Percentiles rank a stretch among this genome's conserved stretches.
phyloP scores from a whole-genome alignment of 2,888 invertebrate species.

The Macroteleia sp. region DNA sequence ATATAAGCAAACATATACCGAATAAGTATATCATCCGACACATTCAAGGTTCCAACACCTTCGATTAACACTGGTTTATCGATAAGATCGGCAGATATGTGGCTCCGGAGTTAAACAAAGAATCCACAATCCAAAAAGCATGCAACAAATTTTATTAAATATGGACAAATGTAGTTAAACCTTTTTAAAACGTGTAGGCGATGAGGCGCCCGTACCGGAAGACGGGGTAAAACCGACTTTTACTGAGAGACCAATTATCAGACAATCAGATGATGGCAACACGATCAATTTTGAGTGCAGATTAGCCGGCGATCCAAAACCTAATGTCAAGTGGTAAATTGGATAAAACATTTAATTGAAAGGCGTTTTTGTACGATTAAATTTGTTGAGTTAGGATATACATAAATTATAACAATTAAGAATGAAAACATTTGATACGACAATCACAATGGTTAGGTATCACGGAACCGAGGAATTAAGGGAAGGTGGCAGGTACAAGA shows the following conservation, averaged over 20 bases:
- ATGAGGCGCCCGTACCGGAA: constrained; percentile 96
- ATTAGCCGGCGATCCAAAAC: constrained; percentile 98
- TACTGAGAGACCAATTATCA: constrained; percentile 98
- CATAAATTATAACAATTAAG: not conserved
- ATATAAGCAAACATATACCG: too few species aligned
- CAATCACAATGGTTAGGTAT: constrained; percentile 86
- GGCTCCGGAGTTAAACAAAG: constrained; percentile 46
- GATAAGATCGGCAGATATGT: constrained; percentile 65
- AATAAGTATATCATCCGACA: too few species aligned
- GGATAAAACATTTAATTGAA: constrained; percentile 30
- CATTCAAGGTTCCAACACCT: not conserved
- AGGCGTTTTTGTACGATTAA: constrained; percentile 23
- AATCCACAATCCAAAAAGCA: constrained; percentile 28
- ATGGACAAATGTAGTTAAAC: too few species aligned
- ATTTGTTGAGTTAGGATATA: constrained; percentile 37
- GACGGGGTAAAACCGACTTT: constrained; percentile 98
- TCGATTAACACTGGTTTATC: constrained; percentile 63
- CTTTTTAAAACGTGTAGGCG: too few species aligned
- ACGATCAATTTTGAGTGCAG: constrained; percentile 98
- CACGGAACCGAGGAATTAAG: constrained; percentile 92
- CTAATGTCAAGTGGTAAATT: constrained; percentile 95
- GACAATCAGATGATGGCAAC: constrained; percentile 97
- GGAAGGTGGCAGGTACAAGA: constrained; percentile 93
- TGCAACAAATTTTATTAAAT: constrained; percentile 20
- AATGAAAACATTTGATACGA: constrained; percentile 40